Conservation (phyloP, 1,140 invertebrate genomes). For the Pseudobourletiella spinata region DNA sequence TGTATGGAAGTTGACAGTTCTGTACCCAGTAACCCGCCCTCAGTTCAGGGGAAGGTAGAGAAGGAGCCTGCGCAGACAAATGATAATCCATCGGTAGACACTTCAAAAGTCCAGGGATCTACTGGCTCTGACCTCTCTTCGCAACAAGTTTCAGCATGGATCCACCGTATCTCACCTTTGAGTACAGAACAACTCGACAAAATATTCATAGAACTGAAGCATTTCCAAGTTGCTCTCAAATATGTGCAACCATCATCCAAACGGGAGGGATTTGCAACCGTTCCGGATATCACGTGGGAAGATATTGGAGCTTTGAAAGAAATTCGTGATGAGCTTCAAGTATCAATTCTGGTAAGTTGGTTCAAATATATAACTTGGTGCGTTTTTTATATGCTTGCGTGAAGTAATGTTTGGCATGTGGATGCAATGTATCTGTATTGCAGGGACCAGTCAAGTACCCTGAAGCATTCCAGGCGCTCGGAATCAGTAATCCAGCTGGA, state of each 20-base stretch:
- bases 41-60: not conserved
- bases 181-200: constrained; percentile 48
- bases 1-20: constrained; percentile 13
- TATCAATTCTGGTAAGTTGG: constrained; percentile 70
- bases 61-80: not conserved
- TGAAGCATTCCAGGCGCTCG: constrained; percentile 65
- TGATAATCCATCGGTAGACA: not conserved
- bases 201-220: constrained; percentile 58
- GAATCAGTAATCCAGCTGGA: constrained; percentile 69
- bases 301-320: constrained; percentile 87
- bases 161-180: constrained; percentile 20
- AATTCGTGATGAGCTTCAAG: constrained; percentile 78
- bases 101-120: too few relatives aligned
- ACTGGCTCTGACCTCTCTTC: too few relatives aligned
- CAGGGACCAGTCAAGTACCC: constrained; percentile 81
- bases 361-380: too few relatives aligned
- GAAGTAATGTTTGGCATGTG: not conserved
- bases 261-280: constrained; percentile 92
- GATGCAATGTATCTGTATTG: constrained; percentile 36
- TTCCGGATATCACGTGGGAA: constrained; percentile 94
- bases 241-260: constrained; percentile 85
- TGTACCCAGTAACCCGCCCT: not conserved
- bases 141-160: too few relatives aligned
- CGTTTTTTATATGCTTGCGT: not conserved
- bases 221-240: constrained; percentile 70